Evolutionary conservation across 2,797 vertebrate genomes (phyloP), one percentile per base, ranked within the genome.

Genomic region (Prionace glauca): DNA sequence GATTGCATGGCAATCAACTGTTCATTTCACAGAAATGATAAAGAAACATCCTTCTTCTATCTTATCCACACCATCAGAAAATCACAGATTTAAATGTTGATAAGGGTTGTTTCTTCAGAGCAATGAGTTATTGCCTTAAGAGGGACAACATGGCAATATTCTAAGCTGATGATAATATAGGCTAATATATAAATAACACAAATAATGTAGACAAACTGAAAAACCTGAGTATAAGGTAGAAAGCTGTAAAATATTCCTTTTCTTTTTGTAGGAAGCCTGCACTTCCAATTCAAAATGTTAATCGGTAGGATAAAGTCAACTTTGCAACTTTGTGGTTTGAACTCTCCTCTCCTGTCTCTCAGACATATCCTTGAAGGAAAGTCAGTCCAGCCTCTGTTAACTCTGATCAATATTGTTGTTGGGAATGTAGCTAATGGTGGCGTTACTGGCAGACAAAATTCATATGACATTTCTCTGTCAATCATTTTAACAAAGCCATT

Each of bases 1-100:
- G 96, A 97, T 96, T 96, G 97, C 96, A 96, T 96, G 96, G 97
- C 97, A 96, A 96, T 96, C 95, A 96, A 96, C 96, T 26, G 95
- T 93, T n/a, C 96, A 94, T 97, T 96, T 96, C 96, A 97, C 96
- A 96, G 97, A 97, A 97, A 97, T 94, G 24, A 95, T 41, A 16
- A 41, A 56, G 36, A 36, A 95, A 92, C 0, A 8, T 92, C 67
- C 90, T 69, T n/a, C 90, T 92, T 67, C 36, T 5, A 92, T 32
- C n/a, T 92, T 62, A 62, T 67, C 62, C 18, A 67, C n/a, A 92
- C 50, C 20, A 92, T 67, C n/a, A 8, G 62, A 84, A 45, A 84
- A 84, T 69, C n/a, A 69, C n/a, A 92, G 90, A 92, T 36, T n/a
- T 92, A 62, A 0, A 36, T 84, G 36, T 22, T 8, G 36, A 92